A percentile compares a stretch with the other conserved stretches of the same genome.
phyloP scores from a whole-genome alignment of 2,888 invertebrate genomes.

The Synanthedon tipuliformis region DNA sequence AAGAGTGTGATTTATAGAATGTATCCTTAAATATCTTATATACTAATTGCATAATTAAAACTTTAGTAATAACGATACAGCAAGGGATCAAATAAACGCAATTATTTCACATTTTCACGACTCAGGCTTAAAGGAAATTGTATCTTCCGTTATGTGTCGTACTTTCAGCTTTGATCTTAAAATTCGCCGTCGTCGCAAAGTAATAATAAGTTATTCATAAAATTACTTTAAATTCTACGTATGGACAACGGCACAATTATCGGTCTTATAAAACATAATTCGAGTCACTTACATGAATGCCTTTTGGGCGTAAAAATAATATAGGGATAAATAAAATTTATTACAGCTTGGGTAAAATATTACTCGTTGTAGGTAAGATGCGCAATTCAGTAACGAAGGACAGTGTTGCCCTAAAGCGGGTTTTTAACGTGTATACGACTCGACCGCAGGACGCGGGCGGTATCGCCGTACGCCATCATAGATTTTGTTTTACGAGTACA shows the following conservation, averaged over 20 bases:
- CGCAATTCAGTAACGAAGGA: slow-evolving; percentile 38
- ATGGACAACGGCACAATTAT: slow-evolving; percentile 13
- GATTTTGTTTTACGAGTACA: too few relatives aligned
- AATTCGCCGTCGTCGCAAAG: background rate
- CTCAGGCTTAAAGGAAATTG: background rate
- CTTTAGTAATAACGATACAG: too few relatives aligned
- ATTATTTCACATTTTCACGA: too few relatives aligned
- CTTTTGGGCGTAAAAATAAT: slow-evolving; percentile 36
- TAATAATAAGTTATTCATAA: background rate
- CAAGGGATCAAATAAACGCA: too few relatives aligned
- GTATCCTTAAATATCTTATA: too few relatives aligned
- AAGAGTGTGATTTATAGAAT: too few relatives aligned
- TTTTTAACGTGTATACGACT: slow-evolving; percentile 15
- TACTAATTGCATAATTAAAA: too few relatives aligned
- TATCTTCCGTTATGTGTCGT: background rate
- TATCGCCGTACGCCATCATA: too few relatives aligned
- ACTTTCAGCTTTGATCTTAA: background rate
- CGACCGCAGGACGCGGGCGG: too few relatives aligned
- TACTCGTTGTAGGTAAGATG: slow-evolving; percentile 37
- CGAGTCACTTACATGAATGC: slow-evolving; percentile 19
- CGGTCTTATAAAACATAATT: slow-evolving; percentile 20
- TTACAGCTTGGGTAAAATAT: slow-evolving; percentile 42
- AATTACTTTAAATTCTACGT: background rate
- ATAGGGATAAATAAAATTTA: slow-evolving; percentile 37
- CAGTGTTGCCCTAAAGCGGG: slow-evolving; percentile 44